phyloP scores from a whole-genome alignment of 2,888 invertebrate species.

The Thysanoteuthis rhombus region DNA sequence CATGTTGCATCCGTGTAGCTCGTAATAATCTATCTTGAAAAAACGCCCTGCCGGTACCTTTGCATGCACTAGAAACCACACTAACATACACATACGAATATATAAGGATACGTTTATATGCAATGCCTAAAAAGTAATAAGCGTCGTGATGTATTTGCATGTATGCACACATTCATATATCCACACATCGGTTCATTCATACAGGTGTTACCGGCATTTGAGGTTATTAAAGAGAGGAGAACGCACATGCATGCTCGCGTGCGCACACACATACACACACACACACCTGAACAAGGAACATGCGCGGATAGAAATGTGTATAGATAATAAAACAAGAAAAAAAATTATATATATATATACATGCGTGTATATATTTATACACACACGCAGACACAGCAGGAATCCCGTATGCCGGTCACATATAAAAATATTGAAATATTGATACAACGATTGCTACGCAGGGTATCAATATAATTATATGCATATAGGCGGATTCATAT shows the following conservation, averaged over 20 bases:
- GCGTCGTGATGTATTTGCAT: background rate
- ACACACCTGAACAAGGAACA: background rate
- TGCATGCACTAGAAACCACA: too few species aligned
- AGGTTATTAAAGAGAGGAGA: background rate
- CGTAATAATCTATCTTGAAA: too few species aligned
- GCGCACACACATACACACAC: background rate
- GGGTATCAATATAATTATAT: background rate
- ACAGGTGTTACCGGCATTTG: background rate
- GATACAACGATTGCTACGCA: background rate
- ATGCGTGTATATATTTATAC: background rate
- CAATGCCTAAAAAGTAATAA: too few species aligned
- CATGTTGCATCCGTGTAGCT: too few species aligned
- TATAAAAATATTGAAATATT: too few species aligned
- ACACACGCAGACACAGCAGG: background rate
- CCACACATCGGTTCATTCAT: background rate
- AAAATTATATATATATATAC: background rate
- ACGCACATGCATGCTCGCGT: background rate
- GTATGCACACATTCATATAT: background rate
- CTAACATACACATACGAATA: too few species aligned
- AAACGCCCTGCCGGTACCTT: too few species aligned
- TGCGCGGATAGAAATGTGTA: too few species aligned
- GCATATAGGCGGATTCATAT: background rate
- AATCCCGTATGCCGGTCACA: too few species aligned
- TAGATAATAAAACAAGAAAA: background rate
- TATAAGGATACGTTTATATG: too few species aligned